Conservation (phyloP, 2,797 vertebrate species). For the Rallus crepitans region DNA sequence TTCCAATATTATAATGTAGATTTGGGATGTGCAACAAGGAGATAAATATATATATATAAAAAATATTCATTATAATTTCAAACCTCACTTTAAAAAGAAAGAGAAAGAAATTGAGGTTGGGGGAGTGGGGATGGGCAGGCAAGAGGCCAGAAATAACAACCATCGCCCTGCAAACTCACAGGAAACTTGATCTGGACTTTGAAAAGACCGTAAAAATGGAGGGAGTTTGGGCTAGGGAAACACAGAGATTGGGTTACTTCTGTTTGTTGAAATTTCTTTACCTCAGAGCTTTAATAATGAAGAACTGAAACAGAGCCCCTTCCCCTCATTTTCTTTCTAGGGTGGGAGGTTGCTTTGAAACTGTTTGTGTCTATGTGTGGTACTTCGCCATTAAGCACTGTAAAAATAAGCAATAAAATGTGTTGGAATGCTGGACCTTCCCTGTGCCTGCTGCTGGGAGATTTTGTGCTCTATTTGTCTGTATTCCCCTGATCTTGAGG, state of each 20-base stretch:
- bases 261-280: conserved; percentile 68
- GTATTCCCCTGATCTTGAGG: background rate
- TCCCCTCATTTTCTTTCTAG: conserved; percentile 38
- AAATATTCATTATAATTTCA: background rate
- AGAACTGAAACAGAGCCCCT: conserved; percentile 48
- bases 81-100: conserved; percentile 9
- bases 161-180: conserved; percentile 22
- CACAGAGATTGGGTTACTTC: conserved; percentile 46
- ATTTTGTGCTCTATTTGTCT: conserved; percentile 1
- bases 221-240: conserved; percentile 5
- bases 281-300: conserved; percentile 60
- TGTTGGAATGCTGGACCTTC: conserved; percentile 61
- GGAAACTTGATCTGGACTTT: conserved; percentile 50
- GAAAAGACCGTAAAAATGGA: conserved; percentile 18
- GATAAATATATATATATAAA: too few relatives aligned
- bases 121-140: rapidly evolving
- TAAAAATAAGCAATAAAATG: conserved; percentile 48
- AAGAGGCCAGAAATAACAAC: conserved; percentile 14
- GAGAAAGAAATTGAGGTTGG: background rate
- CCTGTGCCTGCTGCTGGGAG: background rate
- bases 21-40: background rate
- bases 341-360: conserved; percentile 32
- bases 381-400: conserved; percentile 23
- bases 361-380: conserved; percentile 24
- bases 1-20: background rate